These are phyloP conservation scores for Calidris pugnax DNA, from an alignment of 2,113 vertebrate species.

Conservation along the genomic window DNA sequence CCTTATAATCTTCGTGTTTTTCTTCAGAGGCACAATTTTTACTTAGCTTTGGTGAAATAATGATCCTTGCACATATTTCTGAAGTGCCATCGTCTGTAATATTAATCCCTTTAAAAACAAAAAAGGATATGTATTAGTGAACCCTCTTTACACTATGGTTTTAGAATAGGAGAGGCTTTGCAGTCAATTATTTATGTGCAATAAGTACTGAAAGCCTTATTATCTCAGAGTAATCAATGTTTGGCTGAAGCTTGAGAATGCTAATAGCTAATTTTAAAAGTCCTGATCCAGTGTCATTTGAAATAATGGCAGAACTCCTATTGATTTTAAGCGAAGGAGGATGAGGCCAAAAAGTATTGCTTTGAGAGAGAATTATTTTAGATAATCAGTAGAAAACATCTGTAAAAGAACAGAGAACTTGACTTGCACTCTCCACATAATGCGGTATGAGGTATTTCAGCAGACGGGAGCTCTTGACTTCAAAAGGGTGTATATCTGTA, in stretches of 20 bases:
- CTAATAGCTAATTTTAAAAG: conserved; percentile 34
- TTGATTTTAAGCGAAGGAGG: not conserved
- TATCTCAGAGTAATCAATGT: conserved; percentile 62
- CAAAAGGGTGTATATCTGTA: not conserved
- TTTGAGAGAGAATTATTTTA: conserved; percentile 10
- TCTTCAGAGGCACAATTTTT: not conserved
- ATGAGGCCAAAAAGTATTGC: not conserved
- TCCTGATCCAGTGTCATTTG: conserved; percentile 27
- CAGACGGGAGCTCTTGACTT: not conserved
- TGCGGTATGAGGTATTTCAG: not conserved
- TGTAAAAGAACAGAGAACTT: not conserved
- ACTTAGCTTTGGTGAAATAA: not conserved
- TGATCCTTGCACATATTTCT: not conserved
- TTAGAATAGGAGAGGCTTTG: not conserved
- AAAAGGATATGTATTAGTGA: not conserved
- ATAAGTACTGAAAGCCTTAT: conserved; percentile 26
- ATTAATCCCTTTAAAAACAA: not conserved
- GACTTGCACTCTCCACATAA: not conserved
- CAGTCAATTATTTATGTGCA: conserved; percentile 63
- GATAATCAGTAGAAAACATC: not conserved
- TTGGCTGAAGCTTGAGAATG: conserved; percentile 40
- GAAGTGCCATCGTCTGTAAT: not conserved
- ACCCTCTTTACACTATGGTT: not conserved
- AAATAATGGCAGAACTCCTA: conserved; percentile 28
- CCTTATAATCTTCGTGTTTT: not conserved